phyloP scores from a whole-genome alignment of 2,113 vertebrate genomes.

The Poeciliopsis turrubarensis region DNA sequence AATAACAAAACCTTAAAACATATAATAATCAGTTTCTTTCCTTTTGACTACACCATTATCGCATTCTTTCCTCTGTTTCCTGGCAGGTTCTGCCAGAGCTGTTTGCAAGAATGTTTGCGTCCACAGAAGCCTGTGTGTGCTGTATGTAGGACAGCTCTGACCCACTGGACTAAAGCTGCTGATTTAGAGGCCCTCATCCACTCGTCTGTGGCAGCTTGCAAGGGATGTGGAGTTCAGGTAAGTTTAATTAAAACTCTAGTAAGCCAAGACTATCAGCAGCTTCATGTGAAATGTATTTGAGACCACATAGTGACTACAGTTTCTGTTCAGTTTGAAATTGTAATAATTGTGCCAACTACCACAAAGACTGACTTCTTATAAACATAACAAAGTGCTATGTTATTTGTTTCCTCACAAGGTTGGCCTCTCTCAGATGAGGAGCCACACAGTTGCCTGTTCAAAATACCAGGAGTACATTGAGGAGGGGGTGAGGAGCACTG shows the following conservation, averaged over 20 bases:
- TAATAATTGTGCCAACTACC: not conserved
- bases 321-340: not conserved
- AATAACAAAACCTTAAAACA: not conserved
- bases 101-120: conserved; percentile 94
- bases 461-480: conserved; percentile 96
- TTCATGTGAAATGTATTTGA: not conserved
- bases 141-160: conserved; percentile 88
- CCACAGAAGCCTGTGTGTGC: conserved; percentile 94
- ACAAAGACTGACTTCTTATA: not conserved
- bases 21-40: not conserved
- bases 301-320: not conserved
- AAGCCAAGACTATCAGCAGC: not conserved
- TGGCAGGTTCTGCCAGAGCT: conserved; percentile 90
- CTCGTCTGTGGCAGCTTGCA: conserved; percentile 86
- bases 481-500: conserved; percentile 91
- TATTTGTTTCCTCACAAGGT: conserved; percentile 74
- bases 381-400: not conserved
- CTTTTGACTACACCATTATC: not conserved
- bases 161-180: conserved; percentile 80
- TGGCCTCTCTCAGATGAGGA: conserved; percentile 90
- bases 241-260: not conserved
- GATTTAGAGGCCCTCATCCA: conserved; percentile 89
- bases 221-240: conserved; percentile 91
- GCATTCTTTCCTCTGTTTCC: conserved; percentile 22
- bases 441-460: conserved; percentile 87